Percentiles rank a stretch among this genome's conserved stretches.
Evolutionary conservation across 2,797 vertebrate genomes (phyloP).

Genomic region (Oceanodroma leucorhoa): DNA sequence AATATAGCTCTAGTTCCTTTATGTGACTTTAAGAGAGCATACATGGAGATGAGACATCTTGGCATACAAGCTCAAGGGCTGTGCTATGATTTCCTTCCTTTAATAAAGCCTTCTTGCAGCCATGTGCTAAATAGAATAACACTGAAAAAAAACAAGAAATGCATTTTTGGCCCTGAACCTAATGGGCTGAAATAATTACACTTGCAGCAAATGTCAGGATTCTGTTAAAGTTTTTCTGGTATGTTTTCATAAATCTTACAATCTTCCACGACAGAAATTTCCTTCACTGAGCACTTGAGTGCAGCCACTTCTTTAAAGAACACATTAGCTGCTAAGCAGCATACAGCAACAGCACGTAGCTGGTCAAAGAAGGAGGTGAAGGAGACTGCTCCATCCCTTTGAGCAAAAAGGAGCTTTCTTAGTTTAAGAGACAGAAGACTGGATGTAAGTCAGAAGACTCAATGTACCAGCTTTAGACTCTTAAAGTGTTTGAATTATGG

Average conservation of each 20-base stretch:
- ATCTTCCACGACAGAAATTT: neutral
- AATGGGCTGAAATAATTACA: neutral
- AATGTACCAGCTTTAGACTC: neutral
- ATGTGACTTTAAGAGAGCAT: constrained; percentile 20
- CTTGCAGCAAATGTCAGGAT: neutral
- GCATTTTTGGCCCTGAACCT: neutral
- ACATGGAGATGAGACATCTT: constrained; percentile 20
- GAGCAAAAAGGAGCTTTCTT: neutral
- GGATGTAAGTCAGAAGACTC: neutral
- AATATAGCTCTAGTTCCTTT: neutral
- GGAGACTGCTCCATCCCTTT: neutral
- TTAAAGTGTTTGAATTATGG: neutral
- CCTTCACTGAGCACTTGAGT: neutral
- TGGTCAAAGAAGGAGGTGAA: neutral
- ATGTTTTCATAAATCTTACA: neutral
- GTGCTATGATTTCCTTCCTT: constrained; percentile 6
- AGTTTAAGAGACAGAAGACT: neutral
- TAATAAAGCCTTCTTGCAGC: constrained; percentile 53
- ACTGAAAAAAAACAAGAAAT: neutral
- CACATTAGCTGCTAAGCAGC: neutral
- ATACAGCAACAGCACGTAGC: neutral
- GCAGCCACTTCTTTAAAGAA: neutral
- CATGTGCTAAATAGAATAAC: constrained; percentile 9
- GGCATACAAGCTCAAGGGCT: constrained; percentile 9
- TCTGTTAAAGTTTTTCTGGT: neutral